Evolutionary conservation across 2,888 invertebrate species (phyloP).

Genomic region (Sinhomidia bicolor): DNA sequence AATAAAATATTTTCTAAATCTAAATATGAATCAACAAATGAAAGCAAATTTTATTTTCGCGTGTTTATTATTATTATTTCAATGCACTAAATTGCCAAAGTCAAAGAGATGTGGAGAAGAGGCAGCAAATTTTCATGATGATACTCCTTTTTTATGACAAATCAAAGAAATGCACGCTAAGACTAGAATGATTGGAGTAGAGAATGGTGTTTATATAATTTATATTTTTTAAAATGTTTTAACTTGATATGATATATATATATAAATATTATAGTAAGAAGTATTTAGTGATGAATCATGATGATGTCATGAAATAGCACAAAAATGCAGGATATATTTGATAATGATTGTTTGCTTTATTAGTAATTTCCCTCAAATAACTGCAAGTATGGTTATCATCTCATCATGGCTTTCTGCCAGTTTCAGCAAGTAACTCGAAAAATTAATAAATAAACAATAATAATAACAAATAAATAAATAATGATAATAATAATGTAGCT

Average conservation of each 20-base stretch:
- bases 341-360: background rate
- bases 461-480: too few relatives aligned
- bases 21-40: too few relatives aligned
- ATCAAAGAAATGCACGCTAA: constrained; percentile 5
- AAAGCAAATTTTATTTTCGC: too few relatives aligned
- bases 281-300: constrained; percentile 8
- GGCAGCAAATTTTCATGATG: too few relatives aligned
- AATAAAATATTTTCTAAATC: too few relatives aligned
- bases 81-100: too few relatives aligned
- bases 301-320: constrained; percentile 32
- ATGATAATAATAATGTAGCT: constrained; percentile 20
- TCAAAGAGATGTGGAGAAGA: too few relatives aligned
- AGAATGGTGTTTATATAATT: background rate
- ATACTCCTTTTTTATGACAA: background rate
- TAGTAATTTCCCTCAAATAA: constrained; percentile 8
- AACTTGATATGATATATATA: constrained; percentile 30
- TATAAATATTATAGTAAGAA: too few relatives aligned
- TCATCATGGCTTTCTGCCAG: constrained; percentile 22
- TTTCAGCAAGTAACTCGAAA: background rate
- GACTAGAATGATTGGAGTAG: background rate
- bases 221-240: too few relatives aligned
- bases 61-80: too few relatives aligned
- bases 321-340: constrained; percentile 19
- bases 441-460: too few relatives aligned
- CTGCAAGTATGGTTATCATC: constrained; percentile 26